phyloP scores from a whole-genome alignment of 2,113 vertebrate species.

The Heteronetta atricapilla region DNA sequence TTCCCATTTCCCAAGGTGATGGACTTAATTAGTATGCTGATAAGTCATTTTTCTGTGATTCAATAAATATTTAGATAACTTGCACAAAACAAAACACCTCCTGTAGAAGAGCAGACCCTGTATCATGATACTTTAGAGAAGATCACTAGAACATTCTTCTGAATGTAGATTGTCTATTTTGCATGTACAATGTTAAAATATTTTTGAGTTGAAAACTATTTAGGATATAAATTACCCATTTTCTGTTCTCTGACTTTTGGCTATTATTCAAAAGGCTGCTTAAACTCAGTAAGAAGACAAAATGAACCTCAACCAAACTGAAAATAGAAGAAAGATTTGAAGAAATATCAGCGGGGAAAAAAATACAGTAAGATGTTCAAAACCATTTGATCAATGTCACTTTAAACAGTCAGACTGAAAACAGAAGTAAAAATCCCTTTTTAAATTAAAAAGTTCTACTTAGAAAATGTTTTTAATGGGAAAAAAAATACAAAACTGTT shows the following conservation, averaged over 20 bases:
- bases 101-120: background rate
- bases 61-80: background rate
- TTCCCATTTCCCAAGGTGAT: background rate
- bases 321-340: background rate
- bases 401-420: background rate
- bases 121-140: background rate
- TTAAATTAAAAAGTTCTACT: background rate
- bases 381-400: background rate
- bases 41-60: background rate
- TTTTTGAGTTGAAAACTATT: background rate
- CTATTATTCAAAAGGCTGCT: background rate
- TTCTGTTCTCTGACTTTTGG: background rate
- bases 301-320: background rate
- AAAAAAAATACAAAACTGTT: background rate
- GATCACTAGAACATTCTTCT: background rate
- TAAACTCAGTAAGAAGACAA: background rate
- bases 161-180: background rate
- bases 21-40: background rate
- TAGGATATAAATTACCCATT: background rate
- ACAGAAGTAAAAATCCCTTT: rapidly evolving
- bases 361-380: background rate
- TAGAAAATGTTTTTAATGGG: background rate
- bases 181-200: background rate
- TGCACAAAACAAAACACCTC: background rate
- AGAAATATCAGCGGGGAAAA: background rate